Evolutionary conservation across 2,113 vertebrate species (phyloP), one percentile per base, ranked within the genome.

Genomic region (Microtus ochrogaster): DNA sequence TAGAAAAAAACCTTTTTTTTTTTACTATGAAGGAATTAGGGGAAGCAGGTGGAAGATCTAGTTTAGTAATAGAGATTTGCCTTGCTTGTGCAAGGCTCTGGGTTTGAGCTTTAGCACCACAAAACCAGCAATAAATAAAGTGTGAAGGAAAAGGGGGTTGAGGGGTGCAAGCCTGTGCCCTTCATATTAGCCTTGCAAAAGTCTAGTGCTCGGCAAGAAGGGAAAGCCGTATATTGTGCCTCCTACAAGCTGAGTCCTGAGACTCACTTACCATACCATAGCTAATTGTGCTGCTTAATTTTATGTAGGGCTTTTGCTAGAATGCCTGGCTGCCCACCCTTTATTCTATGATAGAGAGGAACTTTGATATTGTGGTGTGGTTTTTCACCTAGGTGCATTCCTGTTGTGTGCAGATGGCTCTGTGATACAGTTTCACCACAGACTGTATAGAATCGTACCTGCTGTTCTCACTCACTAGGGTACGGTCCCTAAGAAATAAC

Each of bases 301-400:
- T 97, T 97, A 96, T 98, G 97, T 95, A 96, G 96, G 94, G 92
- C 94, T 90, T 95, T 96, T 94, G 81, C 82, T 88, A 91, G 95
- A 91, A 94, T 97, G 89, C 93, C 86, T 97, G 94, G 94, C 65
- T 95, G 94, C 78, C 95, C 92, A 74, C 88, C 70, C 94, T 97
- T 95, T 95, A 94, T 94, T 84, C 83, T 63, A 61, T 92, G 89
- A 87, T 89, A 30, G 63, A 78, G 85, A 92, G 76, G 96, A 94
- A 83, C 94, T 95, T 96, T 92, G 82, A 91, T 94, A 24, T 79
- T 3, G 0, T 5, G 0, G 55, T 39, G 84, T 52, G 22, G 36
- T 77, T 95, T 17, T 88, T 89, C 91, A 94, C 70, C 83, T 52
- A 17, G 7, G 90, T 93, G 91, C 7, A 17, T 92, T 72, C 85